Percentiles rank a stretch among this genome's conserved stretches.
phyloP scores from a whole-genome alignment of 2,797 vertebrate genomes.

The Pseudochirops corinnae region DNA sequence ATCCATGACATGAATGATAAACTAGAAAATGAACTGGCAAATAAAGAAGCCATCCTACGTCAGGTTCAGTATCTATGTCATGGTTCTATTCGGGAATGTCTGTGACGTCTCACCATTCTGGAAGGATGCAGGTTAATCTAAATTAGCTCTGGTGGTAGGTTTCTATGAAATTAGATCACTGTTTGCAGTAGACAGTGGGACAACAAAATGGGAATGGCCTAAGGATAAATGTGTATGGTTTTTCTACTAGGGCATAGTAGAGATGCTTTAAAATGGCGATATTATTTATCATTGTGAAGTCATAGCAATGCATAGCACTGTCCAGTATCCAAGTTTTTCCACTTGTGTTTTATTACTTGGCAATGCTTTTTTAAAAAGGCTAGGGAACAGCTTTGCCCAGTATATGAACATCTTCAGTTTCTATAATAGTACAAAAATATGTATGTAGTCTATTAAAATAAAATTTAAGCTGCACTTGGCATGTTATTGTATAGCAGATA shows the following conservation, averaged over 20 bases:
- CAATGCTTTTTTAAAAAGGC: slow-evolving; percentile 8
- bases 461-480: not conserved
- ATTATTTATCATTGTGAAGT: not conserved
- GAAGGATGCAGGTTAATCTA: not conserved
- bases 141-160: not conserved
- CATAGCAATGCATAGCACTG: not conserved
- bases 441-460: not conserved
- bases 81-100: slow-evolving; percentile 18
- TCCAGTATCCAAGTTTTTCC: not conserved
- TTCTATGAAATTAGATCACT: slow-evolving; percentile 10
- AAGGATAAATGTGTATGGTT: not conserved
- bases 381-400: not conserved
- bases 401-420: slow-evolving; percentile 4
- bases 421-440: not conserved
- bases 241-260: not conserved
- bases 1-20: slow-evolving; percentile 99
- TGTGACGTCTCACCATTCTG: not conserved
- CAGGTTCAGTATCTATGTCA: slow-evolving; percentile 89
- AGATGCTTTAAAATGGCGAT: not conserved
- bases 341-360: slow-evolving; percentile 20
- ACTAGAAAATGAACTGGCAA: slow-evolving; percentile 97
- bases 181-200: not conserved
- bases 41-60: slow-evolving; percentile 97
- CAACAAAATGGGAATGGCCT: not conserved
- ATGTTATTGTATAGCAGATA: not conserved